phyloP scores from a whole-genome alignment of 2,888 invertebrate species.

The Pegoplata infirma region DNA sequence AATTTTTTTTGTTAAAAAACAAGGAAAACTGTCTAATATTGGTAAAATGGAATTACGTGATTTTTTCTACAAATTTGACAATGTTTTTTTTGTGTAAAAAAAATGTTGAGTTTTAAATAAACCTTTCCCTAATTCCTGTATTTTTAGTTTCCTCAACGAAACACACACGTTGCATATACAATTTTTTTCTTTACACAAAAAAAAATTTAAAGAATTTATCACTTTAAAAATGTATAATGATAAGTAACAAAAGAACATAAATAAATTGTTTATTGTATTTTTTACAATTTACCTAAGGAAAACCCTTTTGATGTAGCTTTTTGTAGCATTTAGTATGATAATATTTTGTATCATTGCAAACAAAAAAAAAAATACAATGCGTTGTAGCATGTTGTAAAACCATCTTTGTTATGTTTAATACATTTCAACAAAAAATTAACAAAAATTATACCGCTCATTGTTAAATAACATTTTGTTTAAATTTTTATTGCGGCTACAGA shows the following conservation, averaged over 20 bases:
- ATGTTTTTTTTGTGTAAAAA: no score
- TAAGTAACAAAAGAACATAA: slow-evolving; percentile 60
- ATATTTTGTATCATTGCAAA: slow-evolving; percentile 6
- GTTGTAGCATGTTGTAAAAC: slow-evolving; percentile 41
- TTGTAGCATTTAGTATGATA: slow-evolving; percentile 34
- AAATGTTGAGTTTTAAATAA: no score
- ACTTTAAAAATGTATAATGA: slow-evolving; percentile 51
- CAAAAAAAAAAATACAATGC: slow-evolving; percentile 21
- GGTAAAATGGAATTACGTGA: no score
- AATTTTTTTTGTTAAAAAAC: no score
- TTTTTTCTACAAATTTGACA: no score
- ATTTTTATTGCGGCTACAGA: not conserved
- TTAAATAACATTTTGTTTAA: slow-evolving; percentile 9
- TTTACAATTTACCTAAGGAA: not conserved
- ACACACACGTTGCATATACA: slow-evolving; percentile 13
- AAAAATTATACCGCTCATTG: slow-evolving; percentile 15
- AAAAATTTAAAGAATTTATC: slow-evolving; percentile 59
- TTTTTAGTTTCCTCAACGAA: slow-evolving; percentile 8
- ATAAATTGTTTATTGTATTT: slow-evolving; percentile 42
- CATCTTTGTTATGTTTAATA: not conserved
- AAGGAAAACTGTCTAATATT: no score
- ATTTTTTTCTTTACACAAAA: not conserved
- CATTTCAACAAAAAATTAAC: not conserved
- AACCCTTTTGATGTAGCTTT: slow-evolving; percentile 16
- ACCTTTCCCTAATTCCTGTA: not conserved